Conservation (phyloP, 2,888 invertebrate genomes). For the Scrobipalpa costella region DNA sequence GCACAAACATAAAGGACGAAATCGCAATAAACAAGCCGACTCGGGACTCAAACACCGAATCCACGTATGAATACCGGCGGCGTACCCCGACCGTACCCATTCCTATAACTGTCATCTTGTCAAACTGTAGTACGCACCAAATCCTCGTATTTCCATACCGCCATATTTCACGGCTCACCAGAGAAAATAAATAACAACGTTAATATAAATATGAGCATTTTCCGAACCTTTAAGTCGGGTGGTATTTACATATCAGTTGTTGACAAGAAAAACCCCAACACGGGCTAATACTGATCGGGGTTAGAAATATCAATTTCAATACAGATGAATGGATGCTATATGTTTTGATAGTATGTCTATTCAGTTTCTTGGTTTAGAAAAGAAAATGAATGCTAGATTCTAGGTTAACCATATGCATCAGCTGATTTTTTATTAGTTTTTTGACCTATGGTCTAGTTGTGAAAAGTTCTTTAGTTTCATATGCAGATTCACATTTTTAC, state of each 20-base stretch:
- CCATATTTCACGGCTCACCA: conserved; percentile 74
- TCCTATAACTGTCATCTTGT: conserved; percentile 77
- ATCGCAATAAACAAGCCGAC: conserved; percentile 63
- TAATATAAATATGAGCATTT: conserved; percentile 75
- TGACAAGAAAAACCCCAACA: conserved; percentile 70
- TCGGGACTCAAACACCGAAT: background rate
- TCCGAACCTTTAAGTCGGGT: conserved; percentile 61
- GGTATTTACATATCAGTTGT: conserved; percentile 78
- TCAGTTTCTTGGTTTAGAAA: too few species aligned
- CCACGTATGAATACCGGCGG: conserved; percentile 6
- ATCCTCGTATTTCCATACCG: conserved; percentile 76
- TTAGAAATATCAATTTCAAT: conserved; percentile 43
- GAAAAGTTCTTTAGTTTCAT: too few species aligned
- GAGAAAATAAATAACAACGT: conserved; percentile 78
- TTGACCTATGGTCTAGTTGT: too few species aligned
- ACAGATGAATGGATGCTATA: too few species aligned
- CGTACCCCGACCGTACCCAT: conserved; percentile 37
- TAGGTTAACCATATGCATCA: too few species aligned
- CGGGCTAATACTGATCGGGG: conserved; percentile 59
- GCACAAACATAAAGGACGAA: conserved; percentile 49
- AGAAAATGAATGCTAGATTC: too few species aligned
- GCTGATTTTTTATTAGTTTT: too few species aligned
- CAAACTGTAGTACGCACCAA: conserved; percentile 70
- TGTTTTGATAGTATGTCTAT: too few species aligned
- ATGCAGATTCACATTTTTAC: too few species aligned